Evolutionary conservation across 2,888 invertebrate genomes (phyloP), one percentile per base, ranked within the genome.

Genomic region (Archaeoteleia sp.): DNA sequence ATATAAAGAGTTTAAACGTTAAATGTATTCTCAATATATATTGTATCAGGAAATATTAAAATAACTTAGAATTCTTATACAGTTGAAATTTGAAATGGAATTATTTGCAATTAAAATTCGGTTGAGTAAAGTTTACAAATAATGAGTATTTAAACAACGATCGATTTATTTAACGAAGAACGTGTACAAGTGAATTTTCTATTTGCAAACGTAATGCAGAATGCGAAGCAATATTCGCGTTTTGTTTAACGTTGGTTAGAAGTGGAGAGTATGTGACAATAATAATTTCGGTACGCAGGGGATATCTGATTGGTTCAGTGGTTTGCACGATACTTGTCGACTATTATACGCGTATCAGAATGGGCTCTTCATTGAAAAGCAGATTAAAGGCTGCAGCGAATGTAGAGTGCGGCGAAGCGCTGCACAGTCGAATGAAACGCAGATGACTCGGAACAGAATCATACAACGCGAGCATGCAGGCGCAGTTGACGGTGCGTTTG

Each of bases 261-360:
- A 32, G 40, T 10, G 8, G 5, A 9, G 12, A 14, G 17, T 23
- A 23, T 9, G 12, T 17, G 12, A 48, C 27, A 35, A 49, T 58
- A 34, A 48, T 49, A 42, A 49, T 49, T 40, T 12, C 5, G 17
- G 3, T 17, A 4, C 9, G 10, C n/a, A 23, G 10, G 27, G 17
- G 30, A 49, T 54, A 43, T 49, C 27, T 58, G 46, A 58, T 48
- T 49, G 48, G 58, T 35, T 58, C 17, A 25, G 29, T 32, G 32
- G 45, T 32, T 45, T 32, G 32, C 45, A 25, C 34, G 34, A 34
- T 48, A 58, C 27, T 58, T 49, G 30, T 46, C 20, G 35, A 35
- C 49, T 43, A 43, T 43, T 42, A 42, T 60, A 35, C 15, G 20
- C 40, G 17, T 32, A 57, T 46, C 40, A 15, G 25, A 60, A 42